Conservation (phyloP, 2,113 vertebrate species). For the Aphelocoma coerulescens region DNA sequence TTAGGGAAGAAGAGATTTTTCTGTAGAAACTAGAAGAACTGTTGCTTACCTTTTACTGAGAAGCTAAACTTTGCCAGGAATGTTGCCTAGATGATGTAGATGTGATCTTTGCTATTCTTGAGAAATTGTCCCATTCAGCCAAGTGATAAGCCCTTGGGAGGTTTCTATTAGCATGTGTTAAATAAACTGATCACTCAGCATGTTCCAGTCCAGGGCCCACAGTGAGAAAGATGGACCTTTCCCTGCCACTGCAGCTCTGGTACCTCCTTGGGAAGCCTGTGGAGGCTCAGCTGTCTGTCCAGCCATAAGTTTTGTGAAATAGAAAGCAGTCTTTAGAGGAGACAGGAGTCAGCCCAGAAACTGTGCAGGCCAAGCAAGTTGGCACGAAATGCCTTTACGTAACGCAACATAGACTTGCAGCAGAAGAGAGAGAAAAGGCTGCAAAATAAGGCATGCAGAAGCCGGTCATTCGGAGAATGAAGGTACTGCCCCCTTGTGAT, state of each 20-base stretch:
- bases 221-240: not conserved
- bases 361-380: not conserved
- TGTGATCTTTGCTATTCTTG: not conserved
- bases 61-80: not conserved
- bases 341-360: not conserved
- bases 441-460: not conserved
- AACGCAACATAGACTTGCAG: not conserved
- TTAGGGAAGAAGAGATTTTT: not conserved
- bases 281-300: not conserved
- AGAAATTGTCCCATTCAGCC: not conserved
- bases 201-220: not conserved
- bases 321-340: not conserved
- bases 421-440: not conserved
- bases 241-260: not conserved
- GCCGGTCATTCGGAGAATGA: not conserved
- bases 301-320: not conserved
- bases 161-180: not conserved
- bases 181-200: not conserved
- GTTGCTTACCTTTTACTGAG: not conserved
- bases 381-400: not conserved
- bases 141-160: not conserved
- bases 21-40: not conserved
- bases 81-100: not conserved
- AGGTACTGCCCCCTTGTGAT: slow-evolving; percentile 57
- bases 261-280: not conserved